Evolutionary conservation across 92 coral and sea anemone species (phyloP), one percentile per base, ranked within the genome.

Genomic region (Anthopleura xanthogrammica): DNA sequence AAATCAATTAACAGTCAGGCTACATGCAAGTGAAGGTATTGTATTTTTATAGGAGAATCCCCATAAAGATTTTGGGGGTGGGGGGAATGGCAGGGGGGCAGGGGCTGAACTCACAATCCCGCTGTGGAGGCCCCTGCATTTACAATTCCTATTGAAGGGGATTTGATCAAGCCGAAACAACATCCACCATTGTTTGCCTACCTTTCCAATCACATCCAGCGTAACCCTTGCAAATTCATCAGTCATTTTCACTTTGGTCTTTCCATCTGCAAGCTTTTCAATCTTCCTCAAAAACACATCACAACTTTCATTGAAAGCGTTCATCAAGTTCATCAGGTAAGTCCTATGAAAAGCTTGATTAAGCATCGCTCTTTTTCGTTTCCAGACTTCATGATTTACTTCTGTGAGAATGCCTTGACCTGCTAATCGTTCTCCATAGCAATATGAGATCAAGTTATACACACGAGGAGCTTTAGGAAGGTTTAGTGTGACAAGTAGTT

Each of bases 281-380:
- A 95, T 77, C 77, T 89, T 87, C 72, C 79, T 84, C 87, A 93
- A 84, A 77, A 95, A 95, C 62, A 86, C 78, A 66, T 91, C 94
- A 79, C 95, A 93, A 78, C 86, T 89, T 36, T 60, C 73, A 73
- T 95, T 95, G 60, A 95, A 95, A 14, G 91, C 86, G 8, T 64
- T 77, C 94, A 93, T 93, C 72, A 93, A 79, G 68, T 95, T 89
- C 94, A 87, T 91, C 82, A 95, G 79, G 42, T 86, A 88, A n/a
- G 86, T 90, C 57, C 98, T 87, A 82, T 95, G 98, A 79, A 95
- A 95, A 13, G 98, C 98, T 39, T 97, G 97, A 43, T 95, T 92
- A 20, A 95, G 84, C 65, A 88, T 66, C 9, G 84, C 92, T 39
- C 98, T 89, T 75, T 86, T 89, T 76, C 86, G 83, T 64, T 90